Evolutionary conservation across 2,888 invertebrate genomes (phyloP), one percentile per base, ranked within the genome.

Genomic region (Catonia carolina): DNA sequence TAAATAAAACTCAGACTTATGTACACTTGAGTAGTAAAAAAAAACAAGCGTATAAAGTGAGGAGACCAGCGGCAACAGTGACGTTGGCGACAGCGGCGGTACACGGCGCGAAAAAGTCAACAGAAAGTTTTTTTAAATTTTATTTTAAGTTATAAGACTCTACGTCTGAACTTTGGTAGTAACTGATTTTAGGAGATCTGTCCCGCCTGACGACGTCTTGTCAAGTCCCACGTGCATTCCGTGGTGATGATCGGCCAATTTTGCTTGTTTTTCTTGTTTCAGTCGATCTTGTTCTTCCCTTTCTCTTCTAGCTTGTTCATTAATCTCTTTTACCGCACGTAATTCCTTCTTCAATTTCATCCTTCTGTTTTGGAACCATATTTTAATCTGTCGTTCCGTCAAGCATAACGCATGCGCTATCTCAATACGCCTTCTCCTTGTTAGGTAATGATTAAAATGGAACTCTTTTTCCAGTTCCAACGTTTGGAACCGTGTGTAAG

Each of bases 391-490:
- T 69, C 96, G 80, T 77, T 96, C 96, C 67, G 95, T 94, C 68
- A 96, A 83, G 75, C 94, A 93, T 60, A 97, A 84, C 56, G 93
- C 92, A 75, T 96, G 95, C 45, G 96, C 95, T 68, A 96, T 96
- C 77, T 97, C 96, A 77, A 96, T 95, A 77, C 96, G 83, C 74
- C 96, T 85, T 73, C 96, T 82, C 72, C 97, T 83, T 68, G 96
- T 96, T 74, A 97, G 81, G 76, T 97, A 97, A 73, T 95, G 94
- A 77, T 96, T 97, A 79, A 94, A 95, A 73, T 96, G 93, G 78
- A 97, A 97, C 80, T 97, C 97, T 77, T 96, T 96, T 76, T 97
- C 97, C 75, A 97, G 82, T 74, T 97, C 96, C 76, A 96, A 79
- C 20, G 97, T 97, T 77, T 98, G 97, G 82, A 96, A 95, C 70